A percentile compares a stretch with the other conserved stretches of the same genome.
These are phyloP conservation scores for Panagrolaimus sp. DNA, from an alignment of 1,140 invertebrate genomes.

Conservation along the genomic window DNA sequence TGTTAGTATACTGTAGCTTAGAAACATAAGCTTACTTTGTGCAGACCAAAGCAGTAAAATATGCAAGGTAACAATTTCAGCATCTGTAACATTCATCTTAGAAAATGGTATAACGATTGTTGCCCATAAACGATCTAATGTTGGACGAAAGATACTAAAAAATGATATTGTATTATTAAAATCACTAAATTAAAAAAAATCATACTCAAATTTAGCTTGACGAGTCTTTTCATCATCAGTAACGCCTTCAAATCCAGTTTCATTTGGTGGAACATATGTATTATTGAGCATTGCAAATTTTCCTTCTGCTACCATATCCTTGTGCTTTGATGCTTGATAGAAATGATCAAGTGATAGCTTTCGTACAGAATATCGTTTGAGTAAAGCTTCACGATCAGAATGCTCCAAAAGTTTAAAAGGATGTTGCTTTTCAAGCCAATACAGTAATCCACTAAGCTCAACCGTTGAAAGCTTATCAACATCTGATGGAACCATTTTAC, in stretches of 20 bases:
- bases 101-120: constrained; percentile 26
- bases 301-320: constrained; percentile 9
- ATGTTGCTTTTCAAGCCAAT: constrained; percentile 17
- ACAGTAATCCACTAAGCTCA: constrained; percentile 12
- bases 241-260: constrained; percentile 28
- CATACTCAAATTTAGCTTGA: constrained; percentile 27
- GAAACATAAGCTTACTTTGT: constrained; percentile 14
- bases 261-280: constrained; percentile 28
- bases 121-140: constrained; percentile 25
- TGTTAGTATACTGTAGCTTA: background rate
- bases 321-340: constrained; percentile 18
- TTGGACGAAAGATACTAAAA: constrained; percentile 31
- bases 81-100: constrained; percentile 26
- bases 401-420: constrained; percentile 8
- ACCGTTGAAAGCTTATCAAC: constrained; percentile 17
- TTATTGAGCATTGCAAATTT: constrained; percentile 33
- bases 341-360: constrained; percentile 18
- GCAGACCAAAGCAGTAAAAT: constrained; percentile 29
- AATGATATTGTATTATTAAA: too few species aligned
- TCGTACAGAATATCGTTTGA: constrained; percentile 19
- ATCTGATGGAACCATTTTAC: constrained; percentile 14
- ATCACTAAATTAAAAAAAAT: background rate
- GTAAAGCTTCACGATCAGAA: constrained; percentile 13
- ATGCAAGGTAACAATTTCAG: constrained; percentile 29
- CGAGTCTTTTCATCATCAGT: constrained; percentile 24